These are phyloP conservation scores for Dysidea cf. avara DNA, from an alignment of 37 sponge, comb jelly and placozoan genomes.

Conservation along the genomic window DNA sequence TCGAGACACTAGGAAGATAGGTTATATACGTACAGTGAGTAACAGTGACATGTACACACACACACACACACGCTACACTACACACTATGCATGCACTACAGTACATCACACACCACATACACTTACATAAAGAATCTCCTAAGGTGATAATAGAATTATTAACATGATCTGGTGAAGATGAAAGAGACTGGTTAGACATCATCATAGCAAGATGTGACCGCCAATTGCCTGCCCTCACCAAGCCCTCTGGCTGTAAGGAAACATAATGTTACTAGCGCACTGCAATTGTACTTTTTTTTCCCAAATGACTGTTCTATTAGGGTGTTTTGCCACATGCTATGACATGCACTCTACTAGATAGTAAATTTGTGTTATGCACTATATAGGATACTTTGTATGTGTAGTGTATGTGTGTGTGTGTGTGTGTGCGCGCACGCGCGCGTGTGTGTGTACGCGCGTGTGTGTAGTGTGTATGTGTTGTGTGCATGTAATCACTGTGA, in stretches of 20 bases:
- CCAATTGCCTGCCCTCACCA: conserved; percentile 73
- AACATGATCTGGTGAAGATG: conserved; percentile 25
- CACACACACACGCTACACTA: too few species aligned
- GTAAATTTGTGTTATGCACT: not conserved
- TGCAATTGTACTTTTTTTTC: not conserved
- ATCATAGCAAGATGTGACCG: conserved; percentile 78
- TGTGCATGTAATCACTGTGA: too few species aligned
- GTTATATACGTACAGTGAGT: not conserved
- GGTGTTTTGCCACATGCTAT: not conserved
- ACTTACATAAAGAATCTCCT: conserved; percentile 60
- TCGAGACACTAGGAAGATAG: conserved; percentile 17
- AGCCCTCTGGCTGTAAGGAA: conserved; percentile 54
- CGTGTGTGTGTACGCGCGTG: too few species aligned
- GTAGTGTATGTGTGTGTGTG: too few species aligned
- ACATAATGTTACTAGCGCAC: not conserved
- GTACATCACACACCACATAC: too few species aligned
- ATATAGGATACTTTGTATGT: too few species aligned
- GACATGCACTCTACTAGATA: not conserved
- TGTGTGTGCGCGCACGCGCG: too few species aligned
- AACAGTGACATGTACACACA: not conserved
- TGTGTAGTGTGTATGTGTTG: too few species aligned
- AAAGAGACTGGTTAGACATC: conserved; percentile 51
- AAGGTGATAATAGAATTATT: conserved; percentile 38
- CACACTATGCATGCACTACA: too few species aligned
- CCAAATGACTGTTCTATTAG: too few species aligned